A percentile compares a stretch with the other conserved stretches of the same genome.
These are phyloP conservation scores for Macropis europaea DNA, from an alignment of 2,888 invertebrate species.

Conservation along the genomic window DNA sequence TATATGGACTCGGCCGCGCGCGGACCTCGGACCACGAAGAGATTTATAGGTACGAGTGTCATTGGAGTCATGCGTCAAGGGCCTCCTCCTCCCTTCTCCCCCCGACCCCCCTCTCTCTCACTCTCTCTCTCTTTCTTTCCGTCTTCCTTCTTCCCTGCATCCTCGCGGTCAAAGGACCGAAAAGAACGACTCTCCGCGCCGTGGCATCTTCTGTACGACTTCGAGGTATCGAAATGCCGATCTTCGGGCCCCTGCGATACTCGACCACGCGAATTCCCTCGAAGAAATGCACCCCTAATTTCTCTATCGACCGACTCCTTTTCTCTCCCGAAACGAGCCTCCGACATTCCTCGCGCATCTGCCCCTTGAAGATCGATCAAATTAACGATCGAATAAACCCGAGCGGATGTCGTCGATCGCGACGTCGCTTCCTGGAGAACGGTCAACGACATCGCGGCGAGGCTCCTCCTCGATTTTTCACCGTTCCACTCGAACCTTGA, in stretches of 20 bases:
- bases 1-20: slow-evolving; percentile 74
- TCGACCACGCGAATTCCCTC: slow-evolving; percentile 31
- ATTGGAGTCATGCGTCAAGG: slow-evolving; percentile 76
- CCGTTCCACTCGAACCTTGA: too few relatives aligned
- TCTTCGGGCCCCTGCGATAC: slow-evolving; percentile 34
- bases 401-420: slow-evolving; percentile 13
- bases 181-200: slow-evolving; percentile 24
- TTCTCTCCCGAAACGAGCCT: slow-evolving; percentile 4
- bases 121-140: not conserved
- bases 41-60: slow-evolving; percentile 78
- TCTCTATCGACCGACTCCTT: slow-evolving; percentile 30
- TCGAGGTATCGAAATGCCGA: slow-evolving; percentile 48
- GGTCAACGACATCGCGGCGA: slow-evolving; percentile 57
- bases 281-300: slow-evolving; percentile 38
- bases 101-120: not conserved
- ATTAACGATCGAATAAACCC: slow-evolving; percentile 42
- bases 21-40: slow-evolving; percentile 69
- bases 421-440: slow-evolving; percentile 38
- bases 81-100: slow-evolving; percentile 25
- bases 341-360: slow-evolving; percentile 37
- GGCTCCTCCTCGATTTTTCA: too few relatives aligned
- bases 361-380: slow-evolving; percentile 48
- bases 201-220: slow-evolving; percentile 22
- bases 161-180: not conserved
- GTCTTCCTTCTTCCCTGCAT: not conserved